Base-by-base conservation (phyloP, 2,113 vertebrate species). In the Odontesthes bonariensis region DNA sequence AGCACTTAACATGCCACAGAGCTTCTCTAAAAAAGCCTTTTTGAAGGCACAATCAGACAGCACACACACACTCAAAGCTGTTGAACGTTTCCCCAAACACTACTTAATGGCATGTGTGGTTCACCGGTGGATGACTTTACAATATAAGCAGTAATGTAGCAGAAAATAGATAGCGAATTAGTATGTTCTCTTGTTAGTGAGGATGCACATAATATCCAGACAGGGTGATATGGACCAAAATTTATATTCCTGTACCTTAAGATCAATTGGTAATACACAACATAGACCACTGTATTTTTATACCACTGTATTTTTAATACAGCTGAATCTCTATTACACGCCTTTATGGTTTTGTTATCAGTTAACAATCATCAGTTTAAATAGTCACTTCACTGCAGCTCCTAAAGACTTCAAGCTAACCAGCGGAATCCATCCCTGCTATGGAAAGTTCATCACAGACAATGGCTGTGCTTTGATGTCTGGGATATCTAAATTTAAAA, bases 1-100 rank as follows among this genome's bases (percentile, higher is more conserved):
- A 67, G 84, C 69, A 83, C 84, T 88, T 81, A 77, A 35, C 62
- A 75, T 73, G 47, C 13, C 10, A 66, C 40, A 13, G 27, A 85
- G 49, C 42, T 8, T 82, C 68, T 74, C 72, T 56, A 59, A 83
- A 64, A 59, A 66, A 40, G 58, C 46, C 61, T 65, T 61, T 40
- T 42, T 51, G 44, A 73, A 53, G 82, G 66, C 11, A 22, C 42
- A 75, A 74, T 35, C 53, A 23, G 20, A 70, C 11, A 65, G 72
- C 54, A 63, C 19, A 47, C 22, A 56, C 55, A 65, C 7, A 56
- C 7, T 13, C 6, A 6, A 3, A 59, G 33, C 42, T 20, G 40
- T 33, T 31, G 11, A 60, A 64, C 19, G 49, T 60, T 60, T 75
- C 60, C 58, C 32, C 16, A 33, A 67, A 62, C 75, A 64, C 40